phyloP scores from a whole-genome alignment of 2,888 invertebrate species.

The Ctenicera cuprea region DNA sequence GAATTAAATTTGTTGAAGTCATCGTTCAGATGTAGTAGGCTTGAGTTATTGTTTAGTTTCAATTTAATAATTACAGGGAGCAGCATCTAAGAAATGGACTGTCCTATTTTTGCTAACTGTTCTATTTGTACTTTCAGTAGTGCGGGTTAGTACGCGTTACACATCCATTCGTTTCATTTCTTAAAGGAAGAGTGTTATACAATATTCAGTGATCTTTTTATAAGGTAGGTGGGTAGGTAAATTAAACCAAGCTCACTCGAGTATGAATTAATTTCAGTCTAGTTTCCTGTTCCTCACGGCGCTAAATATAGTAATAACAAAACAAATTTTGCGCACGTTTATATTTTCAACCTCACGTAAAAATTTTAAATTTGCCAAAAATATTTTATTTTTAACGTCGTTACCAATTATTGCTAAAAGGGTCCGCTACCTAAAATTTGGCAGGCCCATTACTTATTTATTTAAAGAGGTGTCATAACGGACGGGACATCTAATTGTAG shows the following conservation, averaged over 20 bases:
- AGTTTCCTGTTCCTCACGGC: background rate
- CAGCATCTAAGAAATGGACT: constrained; percentile 33
- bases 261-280: background rate
- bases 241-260: background rate
- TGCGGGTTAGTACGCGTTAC: constrained; percentile 19
- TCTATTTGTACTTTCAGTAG: constrained; percentile 12
- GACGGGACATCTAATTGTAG: too few relatives aligned
- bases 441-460: too few relatives aligned
- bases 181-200: constrained; percentile 6
- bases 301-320: background rate
- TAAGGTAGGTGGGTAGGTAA: constrained; percentile 23
- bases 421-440: too few relatives aligned
- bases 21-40: constrained; percentile 38
- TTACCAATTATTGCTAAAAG: too few relatives aligned
- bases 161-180: background rate
- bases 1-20: constrained; percentile 47
- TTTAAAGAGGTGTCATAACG: too few relatives aligned
- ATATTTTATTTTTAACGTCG: too few relatives aligned
- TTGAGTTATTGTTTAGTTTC: constrained; percentile 46
- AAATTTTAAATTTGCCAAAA: too few relatives aligned
- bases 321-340: too few relatives aligned
- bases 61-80: constrained; percentile 48
- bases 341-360: too few relatives aligned
- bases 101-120: constrained; percentile 41
- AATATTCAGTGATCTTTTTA: constrained; percentile 13